Percentiles rank a stretch among this genome's conserved stretches.
These are phyloP conservation scores for Protaetia brevitarsis DNA, from an alignment of 1,140 invertebrate genomes.

Conservation along the genomic window DNA sequence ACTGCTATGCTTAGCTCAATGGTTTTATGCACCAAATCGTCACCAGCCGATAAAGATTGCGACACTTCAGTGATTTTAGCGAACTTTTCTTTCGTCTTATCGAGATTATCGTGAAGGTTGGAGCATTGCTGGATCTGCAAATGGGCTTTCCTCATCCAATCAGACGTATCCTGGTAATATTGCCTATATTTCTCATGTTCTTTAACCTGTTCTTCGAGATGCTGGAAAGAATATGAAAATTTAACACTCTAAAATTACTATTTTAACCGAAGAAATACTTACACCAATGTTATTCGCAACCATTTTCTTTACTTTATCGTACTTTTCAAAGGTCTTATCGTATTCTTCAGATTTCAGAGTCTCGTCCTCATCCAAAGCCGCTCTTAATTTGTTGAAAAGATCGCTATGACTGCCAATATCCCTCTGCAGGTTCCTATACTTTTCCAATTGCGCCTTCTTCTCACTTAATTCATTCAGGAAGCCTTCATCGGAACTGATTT, in stretches of 20 bases:
- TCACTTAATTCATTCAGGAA: constrained; percentile 82
- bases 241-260: constrained; percentile 26
- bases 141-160: constrained; percentile 83
- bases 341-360: constrained; percentile 64
- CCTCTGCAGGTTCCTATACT: constrained; percentile 71
- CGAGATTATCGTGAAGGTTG: constrained; percentile 79
- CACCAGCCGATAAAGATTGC: constrained; percentile 65
- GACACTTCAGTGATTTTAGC: constrained; percentile 69
- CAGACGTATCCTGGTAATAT: constrained; percentile 75
- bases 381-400: constrained; percentile 68
- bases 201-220: constrained; percentile 77
- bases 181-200: constrained; percentile 84
- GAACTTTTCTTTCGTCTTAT: constrained; percentile 69
- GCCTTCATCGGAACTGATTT: constrained; percentile 68
- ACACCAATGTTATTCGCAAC: constrained; percentile 50
- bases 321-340: constrained; percentile 65
- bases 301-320: constrained; percentile 64
- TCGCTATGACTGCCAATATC: constrained; percentile 76
- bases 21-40: constrained; percentile 69
- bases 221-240: constrained; percentile 45
- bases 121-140: constrained; percentile 81
- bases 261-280: constrained; percentile 28
- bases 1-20: constrained; percentile 75
- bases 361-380: constrained; percentile 62
- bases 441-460: constrained; percentile 82